Evolutionary conservation across 2,888 invertebrate species (phyloP).

Genomic region (Acanthopleura granulata): DNA sequence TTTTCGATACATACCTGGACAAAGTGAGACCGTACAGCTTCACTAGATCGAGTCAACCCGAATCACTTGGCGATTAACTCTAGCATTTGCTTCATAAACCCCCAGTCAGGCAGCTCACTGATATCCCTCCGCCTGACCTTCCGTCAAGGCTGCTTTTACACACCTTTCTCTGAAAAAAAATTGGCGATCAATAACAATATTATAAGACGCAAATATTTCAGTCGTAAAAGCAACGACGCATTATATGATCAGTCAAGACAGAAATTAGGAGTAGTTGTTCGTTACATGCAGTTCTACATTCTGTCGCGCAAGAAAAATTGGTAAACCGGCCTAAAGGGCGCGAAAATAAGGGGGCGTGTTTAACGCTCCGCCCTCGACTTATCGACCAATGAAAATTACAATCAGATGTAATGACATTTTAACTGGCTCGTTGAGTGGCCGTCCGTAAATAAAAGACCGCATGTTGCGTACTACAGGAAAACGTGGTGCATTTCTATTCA

Average conservation of each 20-base stretch:
- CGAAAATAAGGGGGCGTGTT: slow-evolving; percentile 7
- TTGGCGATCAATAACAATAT: no score
- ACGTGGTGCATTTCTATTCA: no score
- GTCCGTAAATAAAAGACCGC: not conserved
- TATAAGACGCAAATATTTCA: no score
- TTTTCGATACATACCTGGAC: no score
- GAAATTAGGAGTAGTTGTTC: no score
- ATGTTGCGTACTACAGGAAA: not conserved
- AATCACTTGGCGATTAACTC: slow-evolving; percentile 10
- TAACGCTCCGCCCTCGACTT: not conserved
- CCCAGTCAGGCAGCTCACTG: not conserved
- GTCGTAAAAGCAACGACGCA: no score
- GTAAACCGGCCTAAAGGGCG: not conserved
- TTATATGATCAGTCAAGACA: no score
- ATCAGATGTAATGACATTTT: not conserved
- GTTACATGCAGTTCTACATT: slow-evolving; percentile 1
- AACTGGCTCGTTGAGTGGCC: not conserved
- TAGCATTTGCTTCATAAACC: slow-evolving; percentile 15
- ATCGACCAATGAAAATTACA: not conserved
- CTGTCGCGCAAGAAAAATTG: not conserved
- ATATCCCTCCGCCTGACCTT: slow-evolving; percentile 20
- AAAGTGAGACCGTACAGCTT: not conserved
- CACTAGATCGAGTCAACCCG: not conserved
- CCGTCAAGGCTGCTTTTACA: slow-evolving; percentile 3
- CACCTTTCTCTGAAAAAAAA: not conserved